Base-by-base conservation (phyloP, 2,888 invertebrate genomes). In the Ophion slaviceki region DNA sequence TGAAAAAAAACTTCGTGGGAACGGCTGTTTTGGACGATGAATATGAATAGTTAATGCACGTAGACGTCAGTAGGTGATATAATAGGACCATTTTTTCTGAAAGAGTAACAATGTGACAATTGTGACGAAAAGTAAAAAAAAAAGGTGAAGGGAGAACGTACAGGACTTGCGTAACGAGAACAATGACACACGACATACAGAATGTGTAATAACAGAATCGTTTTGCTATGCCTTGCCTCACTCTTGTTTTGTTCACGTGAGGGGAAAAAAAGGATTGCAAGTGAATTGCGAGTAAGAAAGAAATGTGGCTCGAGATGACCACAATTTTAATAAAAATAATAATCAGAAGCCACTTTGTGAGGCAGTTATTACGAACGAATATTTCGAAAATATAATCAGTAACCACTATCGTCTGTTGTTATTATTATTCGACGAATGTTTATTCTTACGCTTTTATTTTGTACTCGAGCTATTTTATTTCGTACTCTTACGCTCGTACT, bases 161-260 rank as follows among this genome's bases (percentile, higher is more conserved):
- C 4, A 67, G 40, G 59, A 61, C 66, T 85, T 85, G 64, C 74
- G 84, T 64, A 85, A 85, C 74, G 81, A 84, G 70, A 76, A 84
- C 84, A 80, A 84, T 84, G 80, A 80, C 40, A 80, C 53, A 40
- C 71, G 68, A 62, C 32, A 32, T 53, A 24, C 36, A 40, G 11
- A 77, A 68, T 80, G 53, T 76, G 72, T 80, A 80, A 77, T 76
- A 66, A 76, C 59, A 80, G 76, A 76, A 83, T 47, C 76, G 57
- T 80, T 80, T 70, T 45, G 20, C 20, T 32, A 32, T 32, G 32
- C 32, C 80, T 84, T 74, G 77, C 84, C 72, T 77, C 77, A 80
- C 77, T 80, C 80, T 84, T 76, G 59, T 80, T 80, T 80, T 72
- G 24, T 66, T 28, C 28, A 59, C 59, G 40, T n/a, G 53, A 62